These are phyloP conservation scores for Tringa solitaria DNA, from an alignment of 2,113 vertebrate genomes.

Conservation along the genomic window DNA sequence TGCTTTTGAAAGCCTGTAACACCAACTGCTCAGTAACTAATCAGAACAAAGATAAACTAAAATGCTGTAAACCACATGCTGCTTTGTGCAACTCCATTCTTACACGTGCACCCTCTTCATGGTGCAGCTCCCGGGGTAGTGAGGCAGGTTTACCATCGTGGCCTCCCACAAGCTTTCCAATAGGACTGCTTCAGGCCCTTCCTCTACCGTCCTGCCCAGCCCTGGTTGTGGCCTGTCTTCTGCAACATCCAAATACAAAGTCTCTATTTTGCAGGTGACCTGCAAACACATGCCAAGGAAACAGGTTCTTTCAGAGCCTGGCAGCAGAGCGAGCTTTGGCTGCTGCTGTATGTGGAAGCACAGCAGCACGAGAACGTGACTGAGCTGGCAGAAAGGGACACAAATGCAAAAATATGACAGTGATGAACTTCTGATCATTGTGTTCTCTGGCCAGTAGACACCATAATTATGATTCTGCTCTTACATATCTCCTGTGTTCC, in stretches of 20 bases:
- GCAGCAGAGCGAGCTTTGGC: not conserved
- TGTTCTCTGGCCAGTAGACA: not conserved
- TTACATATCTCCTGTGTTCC: not conserved
- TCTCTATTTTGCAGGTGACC: not conserved
- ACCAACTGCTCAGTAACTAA: not conserved
- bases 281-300: not conserved
- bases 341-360: not conserved
- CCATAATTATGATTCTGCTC: not conserved
- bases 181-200: not conserved
- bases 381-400: not conserved
- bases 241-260: not conserved
- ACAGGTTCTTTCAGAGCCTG: not conserved
- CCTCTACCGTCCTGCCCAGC: not conserved
- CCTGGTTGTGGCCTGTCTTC: not conserved
- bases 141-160: not conserved
- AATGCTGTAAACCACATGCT: not conserved
- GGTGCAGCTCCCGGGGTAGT: not conserved
- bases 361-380: rapidly evolving
- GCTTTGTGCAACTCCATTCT: not conserved
- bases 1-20: not conserved
- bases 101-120: rapidly evolving
- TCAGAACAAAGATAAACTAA: not conserved
- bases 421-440: not conserved
- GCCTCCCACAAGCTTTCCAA: not conserved
- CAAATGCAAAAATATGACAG: not conserved